These are phyloP conservation scores for Oxyruncus cristatus DNA, from an alignment of 2,113 vertebrate genomes.

Conservation along the genomic window DNA sequence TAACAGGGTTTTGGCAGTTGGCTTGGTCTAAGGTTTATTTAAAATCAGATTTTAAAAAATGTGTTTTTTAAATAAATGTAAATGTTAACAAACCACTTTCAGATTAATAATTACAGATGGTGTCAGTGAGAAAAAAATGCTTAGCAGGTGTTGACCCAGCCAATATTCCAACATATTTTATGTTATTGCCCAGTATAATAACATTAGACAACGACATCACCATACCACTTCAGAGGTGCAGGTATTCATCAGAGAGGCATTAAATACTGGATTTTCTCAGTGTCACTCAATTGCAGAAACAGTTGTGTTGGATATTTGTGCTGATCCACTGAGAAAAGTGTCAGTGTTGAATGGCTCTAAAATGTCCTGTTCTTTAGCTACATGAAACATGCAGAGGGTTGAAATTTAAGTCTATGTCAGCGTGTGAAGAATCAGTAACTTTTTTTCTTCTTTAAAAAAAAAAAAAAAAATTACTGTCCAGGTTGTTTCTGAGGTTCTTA, in stretches of 20 bases:
- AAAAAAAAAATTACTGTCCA: background rate
- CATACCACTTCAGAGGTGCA: conserved; percentile 46
- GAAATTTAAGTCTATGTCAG: background rate
- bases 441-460: background rate
- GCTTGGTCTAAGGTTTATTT: conserved; percentile 5
- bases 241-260: conserved; percentile 30
- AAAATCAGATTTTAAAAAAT: background rate
- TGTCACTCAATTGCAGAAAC: conserved; percentile 35
- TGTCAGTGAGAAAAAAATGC: background rate
- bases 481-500: background rate
- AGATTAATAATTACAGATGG: conserved; percentile 32
- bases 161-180: conserved; percentile 30
- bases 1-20: background rate
- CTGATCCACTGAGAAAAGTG: background rate
- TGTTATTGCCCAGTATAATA: conserved; percentile 45
- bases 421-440: background rate
- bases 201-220: conserved; percentile 19
- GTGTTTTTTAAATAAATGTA: conserved; percentile 30
- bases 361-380: background rate
- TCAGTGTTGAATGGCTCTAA: background rate
- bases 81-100: conserved; percentile 23
- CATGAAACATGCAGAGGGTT: background rate
- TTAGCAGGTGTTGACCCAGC: conserved; percentile 43
- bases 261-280: conserved; percentile 5
- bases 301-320: background rate